Conservation (phyloP, 64 coral and sea anemone genomes). For the Orbicella faveolata region DNA sequence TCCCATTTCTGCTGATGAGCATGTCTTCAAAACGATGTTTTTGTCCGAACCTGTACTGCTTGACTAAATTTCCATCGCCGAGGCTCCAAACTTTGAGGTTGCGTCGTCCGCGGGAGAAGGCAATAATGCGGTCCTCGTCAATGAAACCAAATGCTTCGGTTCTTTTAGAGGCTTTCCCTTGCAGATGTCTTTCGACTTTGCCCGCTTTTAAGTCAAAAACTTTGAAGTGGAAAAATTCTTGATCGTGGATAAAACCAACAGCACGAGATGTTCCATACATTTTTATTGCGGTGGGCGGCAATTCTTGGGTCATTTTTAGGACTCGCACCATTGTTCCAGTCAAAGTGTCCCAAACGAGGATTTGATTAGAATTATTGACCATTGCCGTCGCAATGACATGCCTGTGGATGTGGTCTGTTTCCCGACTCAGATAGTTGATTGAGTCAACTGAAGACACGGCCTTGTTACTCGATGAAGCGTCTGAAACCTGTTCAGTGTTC, state of each 20-base stretch:
- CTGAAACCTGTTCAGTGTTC: neutral
- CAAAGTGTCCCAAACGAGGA: conserved; percentile 44
- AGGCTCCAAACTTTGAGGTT: conserved; percentile 58
- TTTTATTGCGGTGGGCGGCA: conserved; percentile 17
- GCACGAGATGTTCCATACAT: conserved; percentile 33
- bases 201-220: conserved; percentile 47
- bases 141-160: conserved; percentile 42
- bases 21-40: conserved; percentile 50
- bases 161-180: conserved; percentile 53
- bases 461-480: neutral
- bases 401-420: conserved; percentile 20
- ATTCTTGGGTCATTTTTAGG: neutral
- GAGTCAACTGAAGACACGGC: conserved; percentile 47
- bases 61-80: conserved; percentile 19
- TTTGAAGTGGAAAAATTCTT: conserved; percentile 30
- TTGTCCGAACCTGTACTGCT: conserved; percentile 62
- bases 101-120: conserved; percentile 47
- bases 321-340: conserved; percentile 26
- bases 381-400: conserved; percentile 46
- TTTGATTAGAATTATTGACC: neutral
- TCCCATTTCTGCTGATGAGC: conserved; percentile 45
- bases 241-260: conserved; percentile 64
- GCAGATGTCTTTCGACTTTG: conserved; percentile 44
- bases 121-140: conserved; percentile 40
- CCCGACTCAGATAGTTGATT: conserved; percentile 5